Percentiles rank a stretch among this genome's conserved stretches.
phyloP scores from a whole-genome alignment of 2,888 invertebrate species.

The Hesperia comma region DNA sequence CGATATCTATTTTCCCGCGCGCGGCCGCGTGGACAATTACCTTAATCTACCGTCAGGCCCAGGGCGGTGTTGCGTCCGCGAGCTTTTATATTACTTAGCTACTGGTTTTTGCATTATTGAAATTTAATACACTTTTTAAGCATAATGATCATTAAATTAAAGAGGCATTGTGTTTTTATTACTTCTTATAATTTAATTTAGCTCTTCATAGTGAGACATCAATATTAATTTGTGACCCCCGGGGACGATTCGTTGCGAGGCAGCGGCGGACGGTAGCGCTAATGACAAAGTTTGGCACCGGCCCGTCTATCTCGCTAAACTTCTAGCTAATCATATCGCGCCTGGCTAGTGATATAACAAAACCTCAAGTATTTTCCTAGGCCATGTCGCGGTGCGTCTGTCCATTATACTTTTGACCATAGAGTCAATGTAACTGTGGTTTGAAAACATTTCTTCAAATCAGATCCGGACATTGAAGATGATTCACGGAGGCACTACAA shows the following conservation, averaged over 20 bases:
- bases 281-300: conserved; percentile 18
- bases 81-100: no score
- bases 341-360: neutral
- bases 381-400: no score
- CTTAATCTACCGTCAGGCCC: conserved; percentile 14
- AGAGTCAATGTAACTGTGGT: no score
- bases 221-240: conserved; percentile 4
- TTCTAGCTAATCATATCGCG: conserved; percentile 21
- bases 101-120: no score
- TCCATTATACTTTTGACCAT: no score
- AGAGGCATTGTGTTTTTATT: no score
- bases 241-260: neutral
- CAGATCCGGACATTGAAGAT: no score
- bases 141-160: no score
- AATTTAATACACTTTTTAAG: no score
- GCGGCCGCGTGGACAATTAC: conserved; percentile 21
- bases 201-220: neutral
- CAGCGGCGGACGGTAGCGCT: neutral
- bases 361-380: no score
- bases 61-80: neutral
- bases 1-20: conserved; percentile 31
- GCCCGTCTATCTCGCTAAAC: neutral
- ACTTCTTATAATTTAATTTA: neutral
- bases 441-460: no score
- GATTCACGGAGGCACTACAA: no score